Base-by-base conservation (phyloP, 2,888 invertebrate genomes). In the Lepeophtheirus nordmannii region DNA sequence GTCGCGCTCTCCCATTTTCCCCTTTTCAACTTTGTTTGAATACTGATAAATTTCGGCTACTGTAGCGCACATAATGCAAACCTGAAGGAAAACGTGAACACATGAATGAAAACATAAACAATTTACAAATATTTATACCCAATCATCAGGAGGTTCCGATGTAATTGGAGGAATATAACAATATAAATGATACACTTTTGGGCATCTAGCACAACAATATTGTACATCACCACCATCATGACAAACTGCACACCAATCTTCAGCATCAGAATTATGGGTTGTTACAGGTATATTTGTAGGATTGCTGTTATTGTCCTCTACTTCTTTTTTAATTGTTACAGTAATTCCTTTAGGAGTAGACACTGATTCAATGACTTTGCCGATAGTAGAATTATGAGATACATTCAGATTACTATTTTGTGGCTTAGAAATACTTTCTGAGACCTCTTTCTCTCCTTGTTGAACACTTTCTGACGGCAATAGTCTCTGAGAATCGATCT, bases 211-310 rank as follows among this genome's bases (percentile, higher is more conserved):
- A 58, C 65, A 65, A 17, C 65, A 65, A 56, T 65, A 65, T 17
- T 58, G 39, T 1, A 39, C 58, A 23, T 65, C 65, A 17, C 65
- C 65, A 23, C 65, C 65, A 30, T 65, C 65, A 37, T 65, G 65
- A 17, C 65, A 65, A n/a, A 65, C 65, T 23, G 65, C 65, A 65
- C 65, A 65, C 65, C 65, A 65, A 14, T 63, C 63, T 20, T 56
- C 56, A 22, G 46, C 53, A 20, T 62, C 40, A 22, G 12, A 23
- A 38, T 17, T 20, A 1, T 62, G 40, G 1, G n/a, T 22, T 1
- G n/a, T 46, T 17, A 46, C 56, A 23, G 1, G 8, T 20, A 8
- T 46, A 22, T 46, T 30, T 9, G 61, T 17, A n/a, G 2, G 2
- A 58, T 9, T 22, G n/a, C 22, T 22, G 22, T 5, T n/a, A 58